Percentiles rank a stretch among this genome's conserved stretches.
Evolutionary conservation across 2,888 invertebrate genomes (phyloP).

Genomic region (Scelioninae gen. 1): DNA sequence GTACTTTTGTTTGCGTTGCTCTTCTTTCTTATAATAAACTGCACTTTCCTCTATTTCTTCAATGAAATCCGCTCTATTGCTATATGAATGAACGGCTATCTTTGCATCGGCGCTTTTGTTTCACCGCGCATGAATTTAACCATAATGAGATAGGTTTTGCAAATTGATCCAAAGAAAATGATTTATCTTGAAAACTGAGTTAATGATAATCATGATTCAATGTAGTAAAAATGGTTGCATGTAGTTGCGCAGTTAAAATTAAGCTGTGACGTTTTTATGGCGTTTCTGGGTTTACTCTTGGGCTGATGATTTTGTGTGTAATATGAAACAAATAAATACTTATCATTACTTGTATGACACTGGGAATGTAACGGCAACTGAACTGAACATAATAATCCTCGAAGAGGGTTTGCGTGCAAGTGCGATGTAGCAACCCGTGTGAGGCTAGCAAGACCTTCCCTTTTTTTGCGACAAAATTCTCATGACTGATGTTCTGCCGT

Average conservation of each 20-base stretch:
- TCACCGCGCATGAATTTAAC: not conserved
- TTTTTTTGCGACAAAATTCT: slow-evolving; percentile 68
- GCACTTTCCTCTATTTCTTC: slow-evolving; percentile 29
- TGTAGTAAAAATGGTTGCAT: slow-evolving; percentile 53
- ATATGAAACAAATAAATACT: slow-evolving; percentile 68
- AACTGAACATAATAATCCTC: slow-evolving; percentile 78
- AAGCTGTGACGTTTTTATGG: slow-evolving; percentile 37
- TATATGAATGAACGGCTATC: slow-evolving; percentile 35
- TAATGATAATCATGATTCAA: slow-evolving; percentile 34
- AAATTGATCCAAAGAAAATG: slow-evolving; percentile 18
- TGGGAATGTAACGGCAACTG: slow-evolving; percentile 74
- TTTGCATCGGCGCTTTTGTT: slow-evolving; percentile 31
- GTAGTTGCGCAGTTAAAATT: slow-evolving; percentile 47
- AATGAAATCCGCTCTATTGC: slow-evolving; percentile 33
- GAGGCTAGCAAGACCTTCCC: slow-evolving; percentile 81
- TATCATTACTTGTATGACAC: slow-evolving; percentile 74
- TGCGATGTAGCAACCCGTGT: slow-evolving; percentile 77
- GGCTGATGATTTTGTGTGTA: slow-evolving; percentile 38
- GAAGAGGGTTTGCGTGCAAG: slow-evolving; percentile 78
- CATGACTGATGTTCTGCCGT: slow-evolving; percentile 65
- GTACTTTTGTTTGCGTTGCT: slow-evolving; percentile 30
- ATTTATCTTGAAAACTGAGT: slow-evolving; percentile 13
- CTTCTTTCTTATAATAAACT: slow-evolving; percentile 38
- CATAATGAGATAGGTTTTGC: slow-evolving; percentile 9
- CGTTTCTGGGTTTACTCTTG: slow-evolving; percentile 38